Percentiles rank a stretch among this genome's conserved stretches.
Evolutionary conservation across 2,797 vertebrate genomes (phyloP).

Genomic region (Carcharodon carcharias): DNA sequence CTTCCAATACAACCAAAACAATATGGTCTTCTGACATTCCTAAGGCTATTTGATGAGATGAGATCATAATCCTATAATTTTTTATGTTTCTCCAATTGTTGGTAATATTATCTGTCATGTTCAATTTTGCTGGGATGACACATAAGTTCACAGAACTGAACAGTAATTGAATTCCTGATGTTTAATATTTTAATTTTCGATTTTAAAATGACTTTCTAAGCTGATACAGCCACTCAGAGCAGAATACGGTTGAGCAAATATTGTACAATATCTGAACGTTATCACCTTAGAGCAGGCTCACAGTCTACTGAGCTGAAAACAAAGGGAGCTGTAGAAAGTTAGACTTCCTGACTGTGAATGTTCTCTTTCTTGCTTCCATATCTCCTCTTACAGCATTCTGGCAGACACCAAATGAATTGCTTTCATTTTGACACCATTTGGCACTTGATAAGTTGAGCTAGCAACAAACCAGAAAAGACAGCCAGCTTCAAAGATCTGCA

Average conservation of each 20-base stretch:
- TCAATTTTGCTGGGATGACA: not conserved
- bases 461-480: not conserved
- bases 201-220: not conserved
- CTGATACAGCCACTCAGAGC: not conserved
- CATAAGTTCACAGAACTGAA: constrained; percentile 19
- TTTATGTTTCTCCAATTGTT: not conserved
- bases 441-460: not conserved
- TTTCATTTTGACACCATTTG: not conserved
- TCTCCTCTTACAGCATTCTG: not conserved
- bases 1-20: not conserved
- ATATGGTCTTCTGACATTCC: not conserved
- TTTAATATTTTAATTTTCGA: not conserved
- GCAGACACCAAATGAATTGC: not conserved
- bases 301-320: not conserved
- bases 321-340: not conserved
- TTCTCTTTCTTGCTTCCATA: not conserved
- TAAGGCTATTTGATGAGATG: not conserved
- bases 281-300: not conserved
- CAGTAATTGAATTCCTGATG: not conserved
- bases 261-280: not conserved
- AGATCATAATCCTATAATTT: not conserved
- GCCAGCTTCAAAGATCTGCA: not conserved
- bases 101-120: not conserved
- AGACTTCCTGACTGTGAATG: not conserved
- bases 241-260: not conserved